Conservation (phyloP, 2,888 invertebrate species). For the Lordiphosa andalusiaca region DNA sequence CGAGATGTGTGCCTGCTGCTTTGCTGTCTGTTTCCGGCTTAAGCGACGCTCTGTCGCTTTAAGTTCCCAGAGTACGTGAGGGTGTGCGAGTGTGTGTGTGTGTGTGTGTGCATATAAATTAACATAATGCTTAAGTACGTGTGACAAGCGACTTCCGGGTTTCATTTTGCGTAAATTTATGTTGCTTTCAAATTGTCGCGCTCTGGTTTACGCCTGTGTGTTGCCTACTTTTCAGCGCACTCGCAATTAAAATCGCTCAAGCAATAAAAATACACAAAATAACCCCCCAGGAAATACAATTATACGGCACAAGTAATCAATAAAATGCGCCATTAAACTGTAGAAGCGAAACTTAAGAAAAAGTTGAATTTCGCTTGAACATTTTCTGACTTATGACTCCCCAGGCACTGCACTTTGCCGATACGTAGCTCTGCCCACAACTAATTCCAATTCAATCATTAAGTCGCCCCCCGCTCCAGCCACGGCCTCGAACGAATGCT, state of each 20-base stretch:
- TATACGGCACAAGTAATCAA: slow-evolving; percentile 42
- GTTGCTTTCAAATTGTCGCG: slow-evolving; percentile 63
- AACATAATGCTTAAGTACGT: slow-evolving; percentile 75
- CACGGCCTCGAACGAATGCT: slow-evolving; percentile 16
- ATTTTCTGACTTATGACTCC: slow-evolving; percentile 19
- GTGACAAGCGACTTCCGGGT: slow-evolving; percentile 75
- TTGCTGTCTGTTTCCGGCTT: slow-evolving; percentile 71
- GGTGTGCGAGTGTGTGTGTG: neutral
- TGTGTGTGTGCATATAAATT: slow-evolving; percentile 58
- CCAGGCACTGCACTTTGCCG: slow-evolving; percentile 19
- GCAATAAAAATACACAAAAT: slow-evolving; percentile 57
- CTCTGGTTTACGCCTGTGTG: slow-evolving; percentile 7
- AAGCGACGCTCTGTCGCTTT: slow-evolving; percentile 71
- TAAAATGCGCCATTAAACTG: slow-evolving; percentile 13
- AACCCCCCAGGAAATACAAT: slow-evolving; percentile 26
- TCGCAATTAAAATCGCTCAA: slow-evolving; percentile 63
- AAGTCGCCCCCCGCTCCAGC: slow-evolving; percentile 12
- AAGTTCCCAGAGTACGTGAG: slow-evolving; percentile 29
- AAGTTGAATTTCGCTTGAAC: slow-evolving; percentile 4
- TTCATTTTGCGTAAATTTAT: slow-evolving; percentile 70
- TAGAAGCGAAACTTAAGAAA: slow-evolving; percentile 1
- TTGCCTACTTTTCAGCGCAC: slow-evolving; percentile 3
- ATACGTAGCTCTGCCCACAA: slow-evolving; percentile 16
- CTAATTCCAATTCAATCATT: slow-evolving; percentile 31
- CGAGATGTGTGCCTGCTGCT: slow-evolving; percentile 49